Base-by-base conservation (phyloP, 2,797 vertebrate genomes). In the Chromis chromis region DNA sequence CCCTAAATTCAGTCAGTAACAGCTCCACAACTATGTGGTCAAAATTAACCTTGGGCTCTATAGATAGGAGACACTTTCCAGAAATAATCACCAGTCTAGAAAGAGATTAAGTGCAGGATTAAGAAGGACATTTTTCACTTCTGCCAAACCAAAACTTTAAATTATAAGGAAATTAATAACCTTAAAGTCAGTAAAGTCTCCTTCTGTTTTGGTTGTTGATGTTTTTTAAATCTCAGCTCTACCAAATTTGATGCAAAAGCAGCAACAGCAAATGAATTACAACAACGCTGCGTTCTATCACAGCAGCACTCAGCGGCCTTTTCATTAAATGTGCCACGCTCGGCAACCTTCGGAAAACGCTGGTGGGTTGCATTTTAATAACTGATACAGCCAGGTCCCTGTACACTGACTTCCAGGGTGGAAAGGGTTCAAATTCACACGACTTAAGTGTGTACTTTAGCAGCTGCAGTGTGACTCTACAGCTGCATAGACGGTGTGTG, bases 401-500 rank as follows among this genome's bases (percentile, higher is more conserved):
- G 42, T 17, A n/a, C 1, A 7, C 14, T 5, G 52, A 59, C 5
- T 46, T 44, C 17, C 54, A 52, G 49, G 12, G 21, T 4, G 22
- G 25, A 27, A 17, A 27, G 52, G 52, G 52, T 24, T 70, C 22
- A 57, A 56, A 75, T 46, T 10, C 59, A 75, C 16, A 56, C 73
- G 66, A 27, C 24, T 28, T 33, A 58, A 53, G 64, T 28, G 25
- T 59, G 58, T 31, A 49, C 46, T 36, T 76, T 49, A 56, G 53
- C 31, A 62, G n/a, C n/a, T 65, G 50, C 56, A n/a, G 44, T n/a
- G 48, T 4, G 49, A 44, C 24, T 52, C 25, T 65, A 16, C 11
- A 14, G 53, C 31, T 57, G 50, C 9, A 4, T 58, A 76, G 65
- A 56, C 54, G 31, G 17, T 16, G 55, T 65, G 39, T 36, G 0